Base-by-base conservation (phyloP, 2,113 vertebrate genomes). In the Bambusicola thoracicus region DNA sequence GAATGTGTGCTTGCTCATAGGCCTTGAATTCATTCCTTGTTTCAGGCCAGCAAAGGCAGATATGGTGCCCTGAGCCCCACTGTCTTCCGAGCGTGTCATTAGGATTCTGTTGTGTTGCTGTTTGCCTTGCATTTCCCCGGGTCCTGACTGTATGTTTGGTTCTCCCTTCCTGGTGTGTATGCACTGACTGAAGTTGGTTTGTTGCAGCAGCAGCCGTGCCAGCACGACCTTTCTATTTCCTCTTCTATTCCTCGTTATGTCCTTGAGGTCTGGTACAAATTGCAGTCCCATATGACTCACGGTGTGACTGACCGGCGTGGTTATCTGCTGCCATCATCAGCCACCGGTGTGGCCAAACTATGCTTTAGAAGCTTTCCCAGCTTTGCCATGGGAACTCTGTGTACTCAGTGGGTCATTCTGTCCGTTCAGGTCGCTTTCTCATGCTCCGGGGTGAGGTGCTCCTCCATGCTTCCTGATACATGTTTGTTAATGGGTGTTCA, bases 361-460 rank as follows among this genome's bases (percentile, higher is more conserved):
- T 65, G 44, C 82, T 85, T 27, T 36, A 70, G 72, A 21, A 8
- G 8, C 19, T 32, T 30, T 16, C 77, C 6, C 48, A 73, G 0
- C n/a, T 63, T 30, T 89, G 56, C 38, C 3, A 0, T 2, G 32
- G 81, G 13, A 49, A 0, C 24, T 46, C 4, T 9, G 44, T 61
- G 36, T 24, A 14, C 25, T 19, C 29, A 19, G 24, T 9, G 32
- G 58, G 34, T 49, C 11, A 5, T 10, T 65, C 61, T 84, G 34
- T 4, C 38, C 3, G 0, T 30, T 44, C 11, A 3, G 12, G 5
- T 24, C 6, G 8, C 15, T 40, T 25, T 51, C 15, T 85, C 36
- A 30, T 21, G 32, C 34, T 56, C 61, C 59, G 78, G 36, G 4
- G 4, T 58, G 63, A 77, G 34, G 8, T 29, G 6, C 58, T 70